Conservation (phyloP, 2,888 invertebrate genomes). For the Meandrusa payeni region DNA sequence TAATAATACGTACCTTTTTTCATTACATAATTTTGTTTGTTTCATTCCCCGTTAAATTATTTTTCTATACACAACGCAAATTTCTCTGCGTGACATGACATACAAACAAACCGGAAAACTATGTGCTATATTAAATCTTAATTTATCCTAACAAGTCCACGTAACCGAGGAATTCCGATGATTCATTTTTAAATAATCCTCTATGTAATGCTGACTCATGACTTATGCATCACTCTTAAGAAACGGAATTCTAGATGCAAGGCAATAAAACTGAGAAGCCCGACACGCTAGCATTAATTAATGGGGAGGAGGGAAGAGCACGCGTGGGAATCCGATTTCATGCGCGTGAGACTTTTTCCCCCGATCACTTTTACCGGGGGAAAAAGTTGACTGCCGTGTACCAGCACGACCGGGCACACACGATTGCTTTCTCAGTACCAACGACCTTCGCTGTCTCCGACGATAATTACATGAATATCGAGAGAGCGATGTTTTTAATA, state of each 20-base stretch:
- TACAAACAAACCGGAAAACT: constrained; percentile 6
- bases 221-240: constrained; percentile 10
- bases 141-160: constrained; percentile 1
- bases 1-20: too few relatives aligned
- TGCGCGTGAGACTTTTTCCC: constrained; percentile 65
- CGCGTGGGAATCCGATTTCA: constrained; percentile 71
- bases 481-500: too few relatives aligned
- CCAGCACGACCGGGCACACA: constrained; percentile 44
- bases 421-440: constrained; percentile 49
- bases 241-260: constrained; percentile 11
- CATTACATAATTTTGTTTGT: too few relatives aligned
- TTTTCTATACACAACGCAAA: too few relatives aligned
- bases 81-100: too few relatives aligned
- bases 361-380: constrained; percentile 48
- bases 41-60: too few relatives aligned
- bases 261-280: constrained; percentile 3
- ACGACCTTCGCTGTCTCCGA: too few relatives aligned
- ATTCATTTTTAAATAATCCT: constrained; percentile 20
- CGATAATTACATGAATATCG: too few relatives aligned
- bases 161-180: constrained; percentile 12
- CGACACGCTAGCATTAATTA: constrained; percentile 37
- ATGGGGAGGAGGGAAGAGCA: constrained; percentile 57
- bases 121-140: constrained; percentile 6
- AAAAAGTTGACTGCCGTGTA: constrained; percentile 51
- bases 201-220: constrained; percentile 13